These are phyloP conservation scores for Cyphomyrus plagiostoma DNA, from an alignment of 2,113 vertebrate species.

Conservation along the genomic window DNA sequence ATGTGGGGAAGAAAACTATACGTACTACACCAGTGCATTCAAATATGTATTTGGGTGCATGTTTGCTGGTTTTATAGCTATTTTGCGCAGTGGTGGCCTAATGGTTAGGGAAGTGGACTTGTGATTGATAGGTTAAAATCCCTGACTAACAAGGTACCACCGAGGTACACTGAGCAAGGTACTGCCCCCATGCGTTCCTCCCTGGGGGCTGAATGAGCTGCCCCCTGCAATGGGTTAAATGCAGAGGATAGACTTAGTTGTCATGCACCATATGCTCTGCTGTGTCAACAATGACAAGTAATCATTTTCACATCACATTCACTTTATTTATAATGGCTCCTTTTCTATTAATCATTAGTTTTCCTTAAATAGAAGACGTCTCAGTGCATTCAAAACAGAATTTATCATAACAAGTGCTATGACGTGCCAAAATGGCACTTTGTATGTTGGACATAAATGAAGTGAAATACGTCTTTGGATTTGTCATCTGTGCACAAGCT, in stretches of 20 bases:
- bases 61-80: not conserved
- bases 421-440: not conserved
- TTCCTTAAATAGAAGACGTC: not conserved
- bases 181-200: not conserved
- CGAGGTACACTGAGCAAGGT: not conserved
- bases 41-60: not conserved
- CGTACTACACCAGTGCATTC: not conserved
- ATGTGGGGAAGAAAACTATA: not conserved
- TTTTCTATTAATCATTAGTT: not conserved
- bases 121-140: not conserved
- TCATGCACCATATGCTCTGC: not conserved
- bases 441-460: not conserved
- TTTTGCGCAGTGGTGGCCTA: not conserved
- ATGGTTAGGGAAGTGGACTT: not conserved
- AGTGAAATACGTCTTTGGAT: not conserved
- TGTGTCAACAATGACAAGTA: not conserved
- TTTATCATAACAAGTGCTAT: not conserved
- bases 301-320: not conserved
- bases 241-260: not conserved
- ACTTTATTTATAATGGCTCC: not conserved
- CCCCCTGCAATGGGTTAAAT: not conserved
- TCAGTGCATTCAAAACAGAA: not conserved
- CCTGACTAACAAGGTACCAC: not conserved
- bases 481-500: not conserved
- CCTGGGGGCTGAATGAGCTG: not conserved